Evolutionary conservation across 2,113 vertebrate genomes (phyloP).

Genomic region (Tupaia tana): DNA sequence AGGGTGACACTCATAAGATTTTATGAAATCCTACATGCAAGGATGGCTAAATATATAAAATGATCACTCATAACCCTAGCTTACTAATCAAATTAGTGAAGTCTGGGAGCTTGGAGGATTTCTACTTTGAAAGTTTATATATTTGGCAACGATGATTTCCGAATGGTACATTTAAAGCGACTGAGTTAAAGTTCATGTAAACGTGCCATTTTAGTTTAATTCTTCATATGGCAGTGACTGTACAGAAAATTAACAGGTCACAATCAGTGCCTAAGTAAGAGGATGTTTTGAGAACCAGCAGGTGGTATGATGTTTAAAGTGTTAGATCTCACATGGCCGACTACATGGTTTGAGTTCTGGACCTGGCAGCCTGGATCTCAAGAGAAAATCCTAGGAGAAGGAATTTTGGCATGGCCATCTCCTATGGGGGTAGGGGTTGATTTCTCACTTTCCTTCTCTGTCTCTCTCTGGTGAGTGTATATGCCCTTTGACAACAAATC

Average conservation of each 20-base stretch:
- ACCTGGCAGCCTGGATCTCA: no score
- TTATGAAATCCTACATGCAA: slow-evolving; percentile 1
- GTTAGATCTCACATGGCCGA: no score
- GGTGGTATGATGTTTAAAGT: no score
- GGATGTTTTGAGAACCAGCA: background rate
- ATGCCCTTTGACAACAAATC: no score
- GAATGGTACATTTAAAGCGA: slow-evolving; percentile 56
- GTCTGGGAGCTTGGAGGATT: slow-evolving; percentile 32
- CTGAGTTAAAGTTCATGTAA: slow-evolving; percentile 35
- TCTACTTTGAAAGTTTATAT: slow-evolving; percentile 37
- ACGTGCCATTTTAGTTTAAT: slow-evolving; percentile 34
- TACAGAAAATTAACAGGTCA: background rate
- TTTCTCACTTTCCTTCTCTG: no score
- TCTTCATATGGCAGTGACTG: background rate
- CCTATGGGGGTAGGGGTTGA: no score
- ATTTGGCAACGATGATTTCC: slow-evolving; percentile 43
- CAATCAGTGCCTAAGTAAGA: background rate
- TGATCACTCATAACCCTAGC: background rate
- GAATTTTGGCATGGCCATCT: no score
- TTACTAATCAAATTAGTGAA: slow-evolving; percentile 58
- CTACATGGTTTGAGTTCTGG: no score
- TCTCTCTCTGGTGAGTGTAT: no score
- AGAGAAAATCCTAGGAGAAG: no score
- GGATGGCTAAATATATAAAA: slow-evolving; percentile 34
- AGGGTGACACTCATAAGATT: background rate